These are phyloP conservation scores for Scaptomyza polygonia DNA, from an alignment of 2,888 invertebrate species.

Conservation along the genomic window DNA sequence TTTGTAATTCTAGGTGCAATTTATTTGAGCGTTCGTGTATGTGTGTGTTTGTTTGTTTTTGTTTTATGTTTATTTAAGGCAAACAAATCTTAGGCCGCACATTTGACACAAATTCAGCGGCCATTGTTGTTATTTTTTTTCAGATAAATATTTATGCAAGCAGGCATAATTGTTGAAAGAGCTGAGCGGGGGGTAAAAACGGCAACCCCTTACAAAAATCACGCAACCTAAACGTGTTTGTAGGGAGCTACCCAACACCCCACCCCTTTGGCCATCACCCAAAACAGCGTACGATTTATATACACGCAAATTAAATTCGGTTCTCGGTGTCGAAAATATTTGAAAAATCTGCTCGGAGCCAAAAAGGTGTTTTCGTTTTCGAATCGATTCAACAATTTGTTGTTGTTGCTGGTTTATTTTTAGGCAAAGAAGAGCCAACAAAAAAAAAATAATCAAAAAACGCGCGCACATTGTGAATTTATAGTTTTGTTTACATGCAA, in stretches of 20 bases:
- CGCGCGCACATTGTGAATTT: conserved; percentile 64
- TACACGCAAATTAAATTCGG: conserved; percentile 37
- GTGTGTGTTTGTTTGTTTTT: conserved; percentile 28
- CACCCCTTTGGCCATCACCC: conserved; percentile 5
- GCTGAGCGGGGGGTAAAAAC: background rate
- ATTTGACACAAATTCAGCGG: conserved; percentile 73
- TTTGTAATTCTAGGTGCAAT: conserved; percentile 25
- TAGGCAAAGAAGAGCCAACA: conserved; percentile 34
- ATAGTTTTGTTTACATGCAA: conserved; percentile 76
- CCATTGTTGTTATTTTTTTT: conserved; percentile 34
- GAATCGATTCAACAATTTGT: conserved; percentile 27
- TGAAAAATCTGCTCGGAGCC: conserved; percentile 49
- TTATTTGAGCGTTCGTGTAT: background rate
- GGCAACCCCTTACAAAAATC: conserved; percentile 56
- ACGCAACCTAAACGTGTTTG: conserved; percentile 51
- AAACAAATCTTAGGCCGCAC: conserved; percentile 68
- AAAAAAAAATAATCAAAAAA: conserved; percentile 7
- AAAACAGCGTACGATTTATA: conserved; percentile 14
- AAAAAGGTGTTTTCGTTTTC: conserved; percentile 64
- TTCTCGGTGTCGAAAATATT: conserved; percentile 55
- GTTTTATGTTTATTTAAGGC: conserved; percentile 59
- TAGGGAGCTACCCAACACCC: background rate
- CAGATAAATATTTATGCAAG: conserved; percentile 64
- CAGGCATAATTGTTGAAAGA: conserved; percentile 36
- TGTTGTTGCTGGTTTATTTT: conserved; percentile 55